Evolutionary conservation across 1,140 invertebrate genomes (phyloP), one percentile per base, ranked within the genome.

Genomic region (Agrypnia vestita): DNA sequence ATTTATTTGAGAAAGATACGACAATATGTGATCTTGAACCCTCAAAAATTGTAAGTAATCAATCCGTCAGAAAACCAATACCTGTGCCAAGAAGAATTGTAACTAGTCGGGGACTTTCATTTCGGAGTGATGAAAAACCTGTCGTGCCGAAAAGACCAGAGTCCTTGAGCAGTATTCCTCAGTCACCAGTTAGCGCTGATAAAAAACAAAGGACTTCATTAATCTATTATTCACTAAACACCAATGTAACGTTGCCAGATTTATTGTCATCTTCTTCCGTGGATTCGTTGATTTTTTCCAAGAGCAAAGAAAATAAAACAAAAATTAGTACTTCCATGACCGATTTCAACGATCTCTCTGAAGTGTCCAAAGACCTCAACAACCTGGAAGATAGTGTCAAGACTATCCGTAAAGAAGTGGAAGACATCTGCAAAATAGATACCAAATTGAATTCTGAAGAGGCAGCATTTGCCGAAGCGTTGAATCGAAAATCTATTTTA

Each of bases 301-400:
- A 47, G 8, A 35, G 25, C 19, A 62, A 25, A 10, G 19, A 62
- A 62, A 47, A 43, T 47, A 1, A 46, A 10, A 69, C n/a, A 47
- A 35, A 35, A 35, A 15, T 49, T 1, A 44, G 25, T n/a, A 47
- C 56, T 61, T 11, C 15, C n/a, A n/a, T 12, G 44, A 47, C n/a
- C 19, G 55, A 76, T 25, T 49, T 62, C 25, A 64, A 19, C 74
- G 74, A 76, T 25, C 55, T 77, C 19, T 53, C 25, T 55, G 25
- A 79, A 21, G 51, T 79, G 19, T 59, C 77, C 0, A 72, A 51
- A 62, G 77, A 76, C 46, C 17, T 76, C 3, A 49, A 79, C 12
- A 56, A 73, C 19, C 51, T 79, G 25, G 46, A 79, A 61, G 51
- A 59, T 17, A 19, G 51, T 72, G 25, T 79, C 13, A 59, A 72